These are phyloP conservation scores for Lydus trimaculatus DNA, from an alignment of 2,888 invertebrate species.

Conservation along the genomic window DNA sequence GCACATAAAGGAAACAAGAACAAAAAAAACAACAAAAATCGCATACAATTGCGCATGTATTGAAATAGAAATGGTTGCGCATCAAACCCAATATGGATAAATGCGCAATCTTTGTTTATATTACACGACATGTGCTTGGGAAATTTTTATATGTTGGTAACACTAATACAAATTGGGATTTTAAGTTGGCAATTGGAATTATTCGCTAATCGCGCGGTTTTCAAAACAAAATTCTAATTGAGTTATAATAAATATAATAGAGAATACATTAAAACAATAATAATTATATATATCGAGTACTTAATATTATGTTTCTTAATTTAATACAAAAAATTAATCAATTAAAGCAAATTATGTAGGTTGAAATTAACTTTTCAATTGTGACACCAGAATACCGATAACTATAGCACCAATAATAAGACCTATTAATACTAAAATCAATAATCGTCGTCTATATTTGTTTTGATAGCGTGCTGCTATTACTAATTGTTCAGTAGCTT, in stretches of 20 bases:
- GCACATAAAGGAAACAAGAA: no score
- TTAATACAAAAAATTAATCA: not conserved
- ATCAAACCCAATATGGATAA: not conserved
- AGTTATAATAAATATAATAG: no score
- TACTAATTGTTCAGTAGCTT: constrained; percentile 79
- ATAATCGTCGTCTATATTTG: constrained; percentile 76
- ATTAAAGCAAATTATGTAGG: not conserved
- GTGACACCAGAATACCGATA: constrained; percentile 65
- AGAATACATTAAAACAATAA: no score
- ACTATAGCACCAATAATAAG: constrained; percentile 72
- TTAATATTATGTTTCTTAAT: not conserved
- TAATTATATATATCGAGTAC: not conserved
- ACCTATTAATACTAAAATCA: constrained; percentile 73
- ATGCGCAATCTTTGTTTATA: constrained; percentile 11
- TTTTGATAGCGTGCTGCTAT: constrained; percentile 84
- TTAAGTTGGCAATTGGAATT: not conserved
- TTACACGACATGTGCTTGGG: not conserved
- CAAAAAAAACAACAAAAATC: not conserved
- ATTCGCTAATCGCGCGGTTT: no score
- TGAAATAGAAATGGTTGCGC: not conserved
- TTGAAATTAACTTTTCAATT: constrained; percentile 23
- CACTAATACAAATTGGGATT: no score
- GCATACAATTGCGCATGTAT: not conserved
- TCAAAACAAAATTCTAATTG: no score
- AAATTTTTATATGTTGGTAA: no score